These are phyloP conservation scores for Buteo buteo DNA, from an alignment of 2,113 vertebrate species.

Conservation along the genomic window DNA sequence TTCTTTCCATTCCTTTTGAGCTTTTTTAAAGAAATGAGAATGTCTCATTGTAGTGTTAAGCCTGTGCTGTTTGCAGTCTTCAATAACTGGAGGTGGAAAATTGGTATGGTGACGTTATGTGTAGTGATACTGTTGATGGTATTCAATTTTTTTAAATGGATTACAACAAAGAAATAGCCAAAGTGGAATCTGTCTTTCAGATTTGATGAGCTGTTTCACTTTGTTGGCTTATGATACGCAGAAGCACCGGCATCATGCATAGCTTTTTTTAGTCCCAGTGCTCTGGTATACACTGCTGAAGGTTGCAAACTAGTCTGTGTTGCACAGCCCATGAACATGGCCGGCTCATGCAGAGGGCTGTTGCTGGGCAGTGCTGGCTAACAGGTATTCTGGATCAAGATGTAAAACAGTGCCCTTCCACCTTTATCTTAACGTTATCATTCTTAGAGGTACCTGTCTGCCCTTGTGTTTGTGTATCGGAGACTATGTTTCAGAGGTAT, in stretches of 20 bases:
- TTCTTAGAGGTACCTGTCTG: neutral
- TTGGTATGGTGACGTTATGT: fast-evolving
- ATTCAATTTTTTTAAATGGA: neutral
- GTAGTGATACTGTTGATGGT: neutral
- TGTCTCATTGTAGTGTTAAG: neutral
- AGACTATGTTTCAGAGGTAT: neutral
- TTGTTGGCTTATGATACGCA: fast-evolving
- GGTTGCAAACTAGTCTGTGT: neutral
- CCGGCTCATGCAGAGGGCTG: neutral
- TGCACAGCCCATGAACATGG: fast-evolving
- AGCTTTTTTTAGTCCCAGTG: neutral
- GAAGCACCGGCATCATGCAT: fast-evolving
- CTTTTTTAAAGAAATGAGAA: neutral
- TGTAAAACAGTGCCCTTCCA: neutral
- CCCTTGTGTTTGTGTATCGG: neutral
- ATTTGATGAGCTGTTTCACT: neutral
- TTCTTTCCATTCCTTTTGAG: neutral
- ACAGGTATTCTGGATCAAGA: neutral
- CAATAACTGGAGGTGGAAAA: neutral
- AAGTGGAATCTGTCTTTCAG: neutral
- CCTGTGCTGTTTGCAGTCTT: neutral
- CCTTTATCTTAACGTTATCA: neutral
- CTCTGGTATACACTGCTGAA: neutral
- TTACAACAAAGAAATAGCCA: neutral
- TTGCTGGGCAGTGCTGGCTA: neutral